Conservation (phyloP, 2,113 vertebrate genomes). For the Rhineura floridana region DNA sequence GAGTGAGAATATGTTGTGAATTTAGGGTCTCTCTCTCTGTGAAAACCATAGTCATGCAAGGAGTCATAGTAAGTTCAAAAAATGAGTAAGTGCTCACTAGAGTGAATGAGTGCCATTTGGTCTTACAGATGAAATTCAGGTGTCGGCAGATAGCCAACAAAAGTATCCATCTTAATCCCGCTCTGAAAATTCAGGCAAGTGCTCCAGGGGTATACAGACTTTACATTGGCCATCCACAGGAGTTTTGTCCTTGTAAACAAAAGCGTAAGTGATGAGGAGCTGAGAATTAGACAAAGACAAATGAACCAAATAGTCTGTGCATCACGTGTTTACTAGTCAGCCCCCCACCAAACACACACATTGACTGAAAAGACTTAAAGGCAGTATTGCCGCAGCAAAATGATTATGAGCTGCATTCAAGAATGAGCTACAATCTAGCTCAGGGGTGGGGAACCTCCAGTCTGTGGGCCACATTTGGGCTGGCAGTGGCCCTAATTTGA, state of each 20-base stretch:
- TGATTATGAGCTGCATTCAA: too few species aligned
- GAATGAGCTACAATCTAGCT: too few species aligned
- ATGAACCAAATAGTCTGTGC: background rate
- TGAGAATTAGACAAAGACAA: background rate
- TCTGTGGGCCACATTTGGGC: too few species aligned
- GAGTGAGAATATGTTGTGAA: conserved; percentile 52
- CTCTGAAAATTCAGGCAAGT: conserved; percentile 42
- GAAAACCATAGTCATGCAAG: background rate
- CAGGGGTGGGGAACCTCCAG: too few species aligned
- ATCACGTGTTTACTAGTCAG: background rate
- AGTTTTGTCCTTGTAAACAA: background rate
- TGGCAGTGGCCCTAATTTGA: too few species aligned
- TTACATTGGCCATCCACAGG: background rate
- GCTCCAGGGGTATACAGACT: background rate
- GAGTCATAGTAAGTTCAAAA: background rate
- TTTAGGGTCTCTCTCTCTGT: conserved; percentile 24
- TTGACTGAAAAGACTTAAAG: background rate
- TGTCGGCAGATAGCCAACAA: conserved; percentile 8
- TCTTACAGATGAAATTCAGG: conserved; percentile 58
- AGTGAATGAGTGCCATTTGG: conserved; percentile 28
- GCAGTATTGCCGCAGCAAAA: background rate
- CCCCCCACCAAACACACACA: too few species aligned
- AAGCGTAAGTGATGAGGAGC: background rate
- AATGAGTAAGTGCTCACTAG: background rate
- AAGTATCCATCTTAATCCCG: conserved; percentile 27